phyloP scores from a whole-genome alignment of 1,140 invertebrate species.

The Mya arenaria region DNA sequence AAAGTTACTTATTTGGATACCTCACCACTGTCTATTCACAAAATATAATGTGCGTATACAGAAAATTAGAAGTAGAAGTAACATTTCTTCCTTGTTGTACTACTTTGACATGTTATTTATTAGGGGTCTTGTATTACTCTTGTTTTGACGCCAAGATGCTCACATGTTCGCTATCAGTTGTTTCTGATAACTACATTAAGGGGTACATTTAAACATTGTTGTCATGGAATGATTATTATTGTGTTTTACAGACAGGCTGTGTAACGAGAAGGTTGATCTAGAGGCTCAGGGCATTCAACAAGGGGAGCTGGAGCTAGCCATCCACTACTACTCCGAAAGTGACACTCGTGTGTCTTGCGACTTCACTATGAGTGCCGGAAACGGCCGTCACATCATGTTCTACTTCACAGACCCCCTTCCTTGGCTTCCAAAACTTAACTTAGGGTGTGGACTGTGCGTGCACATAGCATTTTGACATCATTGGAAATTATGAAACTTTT shows the following conservation, averaged over 20 bases:
- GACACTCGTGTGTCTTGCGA: constrained; percentile 26
- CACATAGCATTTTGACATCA: constrained; percentile 12
- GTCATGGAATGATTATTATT: not conserved
- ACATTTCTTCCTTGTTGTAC: too few species aligned
- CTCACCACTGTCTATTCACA: too few species aligned
- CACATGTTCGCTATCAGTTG: too few species aligned
- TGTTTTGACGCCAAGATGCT: too few species aligned
- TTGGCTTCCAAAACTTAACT: constrained; percentile 16
- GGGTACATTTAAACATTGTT: too few species aligned
- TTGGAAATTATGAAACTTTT: constrained; percentile 27
- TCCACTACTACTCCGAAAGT: not conserved
- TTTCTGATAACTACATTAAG: too few species aligned
- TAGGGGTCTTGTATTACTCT: too few species aligned
- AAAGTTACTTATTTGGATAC: too few species aligned
- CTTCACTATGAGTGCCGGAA: constrained; percentile 32
- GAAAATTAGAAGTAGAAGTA: too few species aligned
- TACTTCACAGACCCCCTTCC: constrained; percentile 34
- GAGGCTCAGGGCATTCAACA: constrained; percentile 12
- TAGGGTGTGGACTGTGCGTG: constrained; percentile 16
- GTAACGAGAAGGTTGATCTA: constrained; percentile 20
- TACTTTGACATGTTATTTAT: too few species aligned
- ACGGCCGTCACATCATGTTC: constrained; percentile 35
- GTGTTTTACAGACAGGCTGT: constrained; percentile 19
- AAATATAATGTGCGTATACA: too few species aligned
- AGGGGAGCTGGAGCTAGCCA: constrained; percentile 9